phyloP scores from a whole-genome alignment of 2,888 invertebrate species.

The Abrostola tripartita region DNA sequence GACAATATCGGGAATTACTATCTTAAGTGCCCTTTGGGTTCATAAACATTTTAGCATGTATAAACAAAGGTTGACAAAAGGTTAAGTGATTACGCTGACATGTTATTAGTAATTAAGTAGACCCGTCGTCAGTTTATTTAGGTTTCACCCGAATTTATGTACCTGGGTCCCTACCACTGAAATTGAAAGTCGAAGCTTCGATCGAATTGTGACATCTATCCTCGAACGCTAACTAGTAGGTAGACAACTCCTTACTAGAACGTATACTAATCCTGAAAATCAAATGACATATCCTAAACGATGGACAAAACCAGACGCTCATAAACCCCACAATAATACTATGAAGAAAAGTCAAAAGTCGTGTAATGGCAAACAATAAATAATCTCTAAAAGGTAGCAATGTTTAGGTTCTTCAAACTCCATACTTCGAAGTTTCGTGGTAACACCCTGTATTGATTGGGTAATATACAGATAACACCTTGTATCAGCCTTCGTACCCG shows the following conservation, averaged over 20 bases:
- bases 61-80: conserved; percentile 39
- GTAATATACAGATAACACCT: conserved; percentile 2
- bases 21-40: conserved; percentile 39
- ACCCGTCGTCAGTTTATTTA: conserved; percentile 19
- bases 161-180: neutral
- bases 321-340: no score
- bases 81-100: conserved; percentile 44
- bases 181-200: neutral
- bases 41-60: conserved; percentile 51
- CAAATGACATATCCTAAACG: no score
- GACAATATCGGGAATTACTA: conserved; percentile 48
- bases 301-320: no score
- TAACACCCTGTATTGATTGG: neutral
- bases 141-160: conserved; percentile 6
- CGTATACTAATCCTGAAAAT: no score
- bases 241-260: no score
- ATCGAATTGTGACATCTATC: neutral
- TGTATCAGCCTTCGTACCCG: neutral
- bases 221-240: no score
- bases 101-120: conserved; percentile 48
- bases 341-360: no score
- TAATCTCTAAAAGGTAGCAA: no score
- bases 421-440: neutral
- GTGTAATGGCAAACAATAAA: no score
- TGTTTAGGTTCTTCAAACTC: neutral